Percentiles rank a stretch among this genome's conserved stretches.
Evolutionary conservation across 2,888 invertebrate species (phyloP).

Genomic region (Cataglyphis rosenhaueri): DNA sequence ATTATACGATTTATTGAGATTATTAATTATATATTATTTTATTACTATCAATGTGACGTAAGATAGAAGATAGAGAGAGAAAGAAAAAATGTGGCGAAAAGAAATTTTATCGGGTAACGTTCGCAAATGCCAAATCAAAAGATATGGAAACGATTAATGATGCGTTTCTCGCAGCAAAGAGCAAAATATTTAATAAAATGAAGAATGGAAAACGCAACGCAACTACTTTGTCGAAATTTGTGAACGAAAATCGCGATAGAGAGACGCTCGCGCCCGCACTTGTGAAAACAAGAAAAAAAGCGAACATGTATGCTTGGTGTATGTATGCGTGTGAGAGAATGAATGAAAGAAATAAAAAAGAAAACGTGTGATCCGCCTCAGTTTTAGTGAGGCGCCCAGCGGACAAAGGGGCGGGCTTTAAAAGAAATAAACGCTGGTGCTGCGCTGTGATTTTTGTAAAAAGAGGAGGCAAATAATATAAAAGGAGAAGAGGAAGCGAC

Average conservation of each 20-base stretch:
- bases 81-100: constrained; percentile 37
- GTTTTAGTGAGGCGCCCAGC: constrained; percentile 79
- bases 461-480: constrained; percentile 65
- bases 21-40: constrained; percentile 77
- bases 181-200: constrained; percentile 43
- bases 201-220: constrained; percentile 46
- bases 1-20: constrained; percentile 58
- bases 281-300: background rate
- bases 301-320: background rate
- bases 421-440: constrained; percentile 81
- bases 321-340: background rate
- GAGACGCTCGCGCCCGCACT: constrained; percentile 41
- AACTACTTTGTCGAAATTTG: constrained; percentile 66
- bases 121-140: constrained; percentile 81
- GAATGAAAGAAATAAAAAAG: constrained; percentile 29
- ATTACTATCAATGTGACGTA: constrained; percentile 76
- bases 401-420: constrained; percentile 79
- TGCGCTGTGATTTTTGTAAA: constrained; percentile 84
- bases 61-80: constrained; percentile 20
- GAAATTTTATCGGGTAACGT: constrained; percentile 74
- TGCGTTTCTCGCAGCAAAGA: constrained; percentile 4
- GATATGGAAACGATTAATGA: constrained; percentile 53
- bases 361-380: constrained; percentile 69
- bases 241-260: constrained; percentile 43
- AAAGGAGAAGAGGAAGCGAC: background rate